Evolutionary conservation across 2,113 vertebrate genomes (phyloP).

Genomic region (Campylorhamphus procurvoides): DNA sequence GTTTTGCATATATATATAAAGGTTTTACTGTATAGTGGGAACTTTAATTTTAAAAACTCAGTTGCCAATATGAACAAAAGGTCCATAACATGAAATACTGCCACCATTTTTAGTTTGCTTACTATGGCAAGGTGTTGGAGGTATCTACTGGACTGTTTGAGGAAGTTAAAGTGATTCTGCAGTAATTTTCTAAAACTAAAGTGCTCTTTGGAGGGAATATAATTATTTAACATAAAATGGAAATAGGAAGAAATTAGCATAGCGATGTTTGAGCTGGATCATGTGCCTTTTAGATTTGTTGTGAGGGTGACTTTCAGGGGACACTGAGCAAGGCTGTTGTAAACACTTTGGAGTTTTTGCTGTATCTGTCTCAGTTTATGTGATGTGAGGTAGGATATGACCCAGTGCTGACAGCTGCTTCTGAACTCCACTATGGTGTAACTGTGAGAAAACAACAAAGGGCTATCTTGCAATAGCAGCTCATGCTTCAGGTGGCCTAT

Average conservation of each 20-base stretch:
- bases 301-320: background rate
- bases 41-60: background rate
- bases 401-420: no score
- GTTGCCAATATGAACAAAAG: background rate
- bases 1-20: background rate
- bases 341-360: background rate
- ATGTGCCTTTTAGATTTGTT: background rate
- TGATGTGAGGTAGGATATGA: rapidly evolving
- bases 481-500: background rate
- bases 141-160: background rate
- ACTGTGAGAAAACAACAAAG: background rate
- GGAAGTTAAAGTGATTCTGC: background rate
- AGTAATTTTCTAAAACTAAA: background rate
- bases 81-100: background rate
- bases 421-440: rapidly evolving
- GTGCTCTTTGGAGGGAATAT: background rate
- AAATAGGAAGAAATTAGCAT: background rate
- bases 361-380: background rate
- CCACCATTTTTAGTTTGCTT: background rate
- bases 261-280: background rate
- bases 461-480: background rate
- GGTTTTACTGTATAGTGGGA: background rate
- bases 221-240: background rate
- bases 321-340: background rate
- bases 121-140: background rate